Percentiles rank a stretch among this genome's conserved stretches.
These are phyloP conservation scores for Sebastes nivosus DNA, from an alignment of 2,797 vertebrate species.

Conservation along the genomic window DNA sequence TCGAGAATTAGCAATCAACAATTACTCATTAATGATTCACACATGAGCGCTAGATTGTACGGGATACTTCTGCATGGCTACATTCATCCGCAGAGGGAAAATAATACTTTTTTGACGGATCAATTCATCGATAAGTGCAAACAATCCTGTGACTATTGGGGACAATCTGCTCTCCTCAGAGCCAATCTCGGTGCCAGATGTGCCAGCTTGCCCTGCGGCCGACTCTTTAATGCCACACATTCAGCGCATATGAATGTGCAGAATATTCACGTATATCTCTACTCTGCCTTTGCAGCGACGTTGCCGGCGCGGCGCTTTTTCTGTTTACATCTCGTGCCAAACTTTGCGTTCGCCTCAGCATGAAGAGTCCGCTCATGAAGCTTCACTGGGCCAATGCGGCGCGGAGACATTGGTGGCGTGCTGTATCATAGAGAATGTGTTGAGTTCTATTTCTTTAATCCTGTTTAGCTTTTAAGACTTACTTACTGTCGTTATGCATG, in stretches of 20 bases:
- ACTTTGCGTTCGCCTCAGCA: constrained; percentile 4
- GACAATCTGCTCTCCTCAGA: not conserved
- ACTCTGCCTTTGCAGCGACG: not conserved
- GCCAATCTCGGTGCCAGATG: not conserved
- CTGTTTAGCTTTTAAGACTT: not conserved
- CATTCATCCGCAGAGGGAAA: not conserved
- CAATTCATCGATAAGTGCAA: not conserved
- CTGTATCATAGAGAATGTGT: constrained; percentile 33
- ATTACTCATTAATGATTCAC: not conserved
- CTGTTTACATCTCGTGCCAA: constrained; percentile 45
- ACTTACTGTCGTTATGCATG: constrained; percentile 50
- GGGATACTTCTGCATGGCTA: not conserved
- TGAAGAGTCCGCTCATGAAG: not conserved
- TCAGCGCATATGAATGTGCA: not conserved
- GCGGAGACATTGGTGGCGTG: constrained; percentile 2
- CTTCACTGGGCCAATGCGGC: not conserved
- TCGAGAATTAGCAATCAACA: not conserved
- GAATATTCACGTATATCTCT: not conserved
- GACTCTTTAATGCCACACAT: not conserved
- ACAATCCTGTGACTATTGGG: not conserved
- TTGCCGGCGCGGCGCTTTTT: not conserved
- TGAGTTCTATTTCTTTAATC: not conserved
- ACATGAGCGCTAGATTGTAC: too few species aligned
- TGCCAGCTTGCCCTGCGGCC: not conserved
- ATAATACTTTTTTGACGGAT: not conserved